Evolutionary conservation across 1,140 invertebrate species (phyloP).

Genomic region (roundworm (Caenorhabditis elegans)): WBcel235 BX284606.5:5727501-5728000

Average conservation of each 20-base stretch:
- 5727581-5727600: neutral
- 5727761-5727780: neutral
- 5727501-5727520: constrained; percentile 11
- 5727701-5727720: neutral
- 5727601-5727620: constrained; percentile 13
- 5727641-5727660: neutral
- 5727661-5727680: neutral
- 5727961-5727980: no score
- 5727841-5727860: neutral
- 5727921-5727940: no score
- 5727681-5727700: neutral
- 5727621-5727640: constrained; percentile 27
- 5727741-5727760: constrained; percentile 22
- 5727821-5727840: neutral
- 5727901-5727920: no score
- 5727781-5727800: neutral
- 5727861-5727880: neutral
- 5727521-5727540: constrained; percentile 7
- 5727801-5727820: neutral
- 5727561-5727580: neutral
- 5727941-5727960: no score
- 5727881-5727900: no score
- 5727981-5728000: neutral
- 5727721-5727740: neutral
- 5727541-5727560: neutral